A percentile compares a stretch with the other conserved stretches of the same genome.
Conservation (phyloP, 2,113 vertebrate genomes). For the Sardina pilchardus region DNA sequence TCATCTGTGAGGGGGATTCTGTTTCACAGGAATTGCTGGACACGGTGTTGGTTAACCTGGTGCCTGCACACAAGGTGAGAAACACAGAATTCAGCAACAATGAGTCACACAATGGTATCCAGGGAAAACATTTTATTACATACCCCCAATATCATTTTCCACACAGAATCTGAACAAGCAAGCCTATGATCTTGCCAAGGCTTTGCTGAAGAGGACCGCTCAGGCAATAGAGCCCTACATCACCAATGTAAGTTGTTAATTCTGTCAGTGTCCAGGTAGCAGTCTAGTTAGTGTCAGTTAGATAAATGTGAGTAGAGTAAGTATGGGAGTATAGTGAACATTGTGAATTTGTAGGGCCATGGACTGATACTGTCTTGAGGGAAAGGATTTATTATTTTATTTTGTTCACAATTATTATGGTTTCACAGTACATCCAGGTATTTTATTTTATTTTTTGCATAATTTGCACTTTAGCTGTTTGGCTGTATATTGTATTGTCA, state of each 20-base stretch:
- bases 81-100: not conserved
- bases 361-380: too few species aligned
- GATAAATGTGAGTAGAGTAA: not conserved
- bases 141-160: slow-evolving; percentile 31
- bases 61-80: slow-evolving; percentile 95
- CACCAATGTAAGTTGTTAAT: slow-evolving; percentile 86
- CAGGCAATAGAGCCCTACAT: slow-evolving; percentile 98
- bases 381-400: too few species aligned
- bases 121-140: not conserved
- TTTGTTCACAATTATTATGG: too few species aligned
- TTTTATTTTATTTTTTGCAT: too few species aligned
- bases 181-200: slow-evolving; percentile 97
- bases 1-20: slow-evolving; percentile 96
- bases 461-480: too few species aligned
- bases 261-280: not conserved
- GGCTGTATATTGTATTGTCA: too few species aligned
- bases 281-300: not conserved
- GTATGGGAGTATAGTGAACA: too few species aligned
- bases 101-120: not conserved
- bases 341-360: too few species aligned
- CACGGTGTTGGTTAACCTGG: slow-evolving; percentile 94
- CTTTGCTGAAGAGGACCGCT: slow-evolving; percentile 94
- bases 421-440: too few species aligned
- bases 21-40: slow-evolving; percentile 97
- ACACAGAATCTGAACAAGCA: slow-evolving; percentile 96